Evolutionary conservation across 1,140 invertebrate genomes (phyloP).

Genomic region (Arion vulgaris): DNA sequence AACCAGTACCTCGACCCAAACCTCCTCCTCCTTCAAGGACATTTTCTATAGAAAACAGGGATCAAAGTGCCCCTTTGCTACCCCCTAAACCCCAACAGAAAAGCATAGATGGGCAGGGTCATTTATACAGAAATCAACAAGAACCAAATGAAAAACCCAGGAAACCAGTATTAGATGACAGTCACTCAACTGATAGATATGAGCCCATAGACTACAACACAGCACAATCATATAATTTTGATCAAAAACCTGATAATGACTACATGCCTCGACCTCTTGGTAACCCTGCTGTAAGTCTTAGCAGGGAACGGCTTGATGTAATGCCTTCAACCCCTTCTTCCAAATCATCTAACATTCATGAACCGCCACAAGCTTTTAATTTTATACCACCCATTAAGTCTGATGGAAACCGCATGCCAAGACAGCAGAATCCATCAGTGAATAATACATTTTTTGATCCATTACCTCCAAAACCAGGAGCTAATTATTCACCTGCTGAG

Average conservation of each 20-base stretch:
- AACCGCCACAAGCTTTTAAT: neutral
- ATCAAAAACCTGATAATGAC: conserved; percentile 32
- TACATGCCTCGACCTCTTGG: conserved; percentile 28
- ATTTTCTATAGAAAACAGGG: neutral
- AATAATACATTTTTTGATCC: neutral
- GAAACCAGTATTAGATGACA: neutral
- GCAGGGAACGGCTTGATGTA: conserved; percentile 2
- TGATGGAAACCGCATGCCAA: neutral
- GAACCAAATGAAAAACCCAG: neutral
- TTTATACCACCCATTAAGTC: neutral
- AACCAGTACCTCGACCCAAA: neutral
- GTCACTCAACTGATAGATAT: conserved; percentile 10
- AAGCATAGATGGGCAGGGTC: neutral
- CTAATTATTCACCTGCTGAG: neutral
- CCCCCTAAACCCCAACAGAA: neutral
- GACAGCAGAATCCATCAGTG: neutral
- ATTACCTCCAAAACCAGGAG: neutral
- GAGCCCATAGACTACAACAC: conserved; percentile 31
- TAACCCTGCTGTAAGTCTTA: neutral
- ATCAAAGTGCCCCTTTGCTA: neutral
- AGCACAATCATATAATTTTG: neutral
- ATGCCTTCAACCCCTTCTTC: neutral
- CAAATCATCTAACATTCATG: neutral
- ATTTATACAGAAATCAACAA: neutral
- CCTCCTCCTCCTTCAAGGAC: neutral